Conservation (phyloP, 2,888 invertebrate species). For the Eristalinus aeneus region DNA sequence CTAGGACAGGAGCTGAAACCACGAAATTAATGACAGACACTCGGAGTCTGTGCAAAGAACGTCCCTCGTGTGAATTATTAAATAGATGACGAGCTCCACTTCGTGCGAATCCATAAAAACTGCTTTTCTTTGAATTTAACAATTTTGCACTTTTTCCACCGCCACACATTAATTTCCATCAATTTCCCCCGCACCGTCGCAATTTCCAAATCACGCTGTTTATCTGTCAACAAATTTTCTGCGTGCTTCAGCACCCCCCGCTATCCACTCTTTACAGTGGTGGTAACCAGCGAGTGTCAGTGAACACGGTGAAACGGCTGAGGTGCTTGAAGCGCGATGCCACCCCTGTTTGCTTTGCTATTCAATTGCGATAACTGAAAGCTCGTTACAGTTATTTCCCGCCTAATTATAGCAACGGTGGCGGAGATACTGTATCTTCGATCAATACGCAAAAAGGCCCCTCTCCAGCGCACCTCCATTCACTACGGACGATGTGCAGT, state of each 20-base stretch:
- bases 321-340: neutral
- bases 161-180: neutral
- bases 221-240: neutral
- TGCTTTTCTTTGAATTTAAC: no score
- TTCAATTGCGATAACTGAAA: constrained; percentile 29
- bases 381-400: constrained; percentile 34
- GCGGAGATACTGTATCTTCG: constrained; percentile 31
- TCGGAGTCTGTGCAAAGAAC: neutral
- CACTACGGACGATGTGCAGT: neutral
- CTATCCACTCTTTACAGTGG: no score
- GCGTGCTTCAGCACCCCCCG: neutral
- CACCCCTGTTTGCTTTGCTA: constrained; percentile 19
- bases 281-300: neutral
- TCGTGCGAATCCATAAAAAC: no score
- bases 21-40: neutral
- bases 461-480: neutral
- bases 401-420: constrained; percentile 26
- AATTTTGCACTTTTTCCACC: neutral
- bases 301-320: neutral
- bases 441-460: constrained; percentile 18
- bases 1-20: neutral
- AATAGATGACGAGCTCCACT: neutral
- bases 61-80: neutral
- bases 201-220: neutral
- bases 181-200: neutral